Evolutionary conservation across 2,797 vertebrate genomes (phyloP).

Genomic region (Echeneis naucrates): DNA sequence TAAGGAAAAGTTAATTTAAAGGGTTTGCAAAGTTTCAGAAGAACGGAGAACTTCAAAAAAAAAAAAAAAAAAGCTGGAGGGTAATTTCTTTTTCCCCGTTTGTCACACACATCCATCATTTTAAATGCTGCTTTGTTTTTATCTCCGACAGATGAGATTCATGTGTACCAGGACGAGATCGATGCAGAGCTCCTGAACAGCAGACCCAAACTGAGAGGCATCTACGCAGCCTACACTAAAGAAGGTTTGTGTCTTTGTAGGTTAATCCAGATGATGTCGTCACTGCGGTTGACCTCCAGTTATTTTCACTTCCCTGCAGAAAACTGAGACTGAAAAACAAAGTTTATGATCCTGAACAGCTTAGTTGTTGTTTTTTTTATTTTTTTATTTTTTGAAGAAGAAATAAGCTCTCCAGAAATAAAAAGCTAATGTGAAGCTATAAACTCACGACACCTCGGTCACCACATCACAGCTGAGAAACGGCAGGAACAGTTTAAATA

Average conservation of each 20-base stretch:
- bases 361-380: no score
- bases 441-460: no score
- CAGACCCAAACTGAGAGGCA: slow-evolving; percentile 90
- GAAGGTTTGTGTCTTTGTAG: slow-evolving; percentile 77
- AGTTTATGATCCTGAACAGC: no score
- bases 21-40: background rate
- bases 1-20: slow-evolving; percentile 30
- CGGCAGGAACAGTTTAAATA: no score
- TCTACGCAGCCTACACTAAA: slow-evolving; percentile 88
- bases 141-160: slow-evolving; percentile 78
- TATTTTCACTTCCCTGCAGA: no score
- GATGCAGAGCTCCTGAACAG: slow-evolving; percentile 92
- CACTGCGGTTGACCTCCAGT: no score
- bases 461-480: no score
- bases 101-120: background rate
- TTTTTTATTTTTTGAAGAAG: no score
- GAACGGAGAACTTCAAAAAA: background rate
- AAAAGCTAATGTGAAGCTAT: no score
- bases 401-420: no score
- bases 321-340: no score
- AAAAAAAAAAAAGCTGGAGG: background rate
- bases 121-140: background rate
- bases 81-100: background rate
- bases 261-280: no score
- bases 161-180: slow-evolving; percentile 93